These are phyloP conservation scores for Coenobita brevimanus DNA, from an alignment of 1,140 invertebrate genomes.

Conservation along the genomic window DNA sequence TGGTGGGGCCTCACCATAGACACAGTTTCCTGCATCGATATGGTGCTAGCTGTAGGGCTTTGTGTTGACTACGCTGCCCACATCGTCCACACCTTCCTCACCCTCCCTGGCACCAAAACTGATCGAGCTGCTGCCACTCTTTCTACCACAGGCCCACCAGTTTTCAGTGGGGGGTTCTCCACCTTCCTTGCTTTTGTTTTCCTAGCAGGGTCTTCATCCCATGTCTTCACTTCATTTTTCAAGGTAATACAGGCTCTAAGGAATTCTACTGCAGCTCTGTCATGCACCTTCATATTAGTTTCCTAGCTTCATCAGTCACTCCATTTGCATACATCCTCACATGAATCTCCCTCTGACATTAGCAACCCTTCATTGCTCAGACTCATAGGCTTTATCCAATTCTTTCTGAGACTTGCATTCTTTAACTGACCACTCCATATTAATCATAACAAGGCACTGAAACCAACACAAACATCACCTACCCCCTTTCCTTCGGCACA, in stretches of 20 bases:
- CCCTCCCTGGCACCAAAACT: conserved; percentile 76
- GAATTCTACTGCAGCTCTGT: too few relatives aligned
- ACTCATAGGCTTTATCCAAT: too few relatives aligned
- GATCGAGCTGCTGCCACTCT: conserved; percentile 82
- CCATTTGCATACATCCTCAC: too few relatives aligned
- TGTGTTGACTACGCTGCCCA: conserved; percentile 93
- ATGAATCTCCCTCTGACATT: too few relatives aligned
- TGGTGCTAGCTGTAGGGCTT: conserved; percentile 88
- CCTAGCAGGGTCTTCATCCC: conserved; percentile 82
- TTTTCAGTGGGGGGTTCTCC: conserved; percentile 86
- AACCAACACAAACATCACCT: too few relatives aligned
- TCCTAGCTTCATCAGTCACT: too few relatives aligned
- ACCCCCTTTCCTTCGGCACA: too few relatives aligned
- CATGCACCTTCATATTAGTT: background rate
- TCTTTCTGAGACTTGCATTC: too few relatives aligned
- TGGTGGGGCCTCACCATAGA: conserved; percentile 90
- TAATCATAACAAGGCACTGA: too few relatives aligned
- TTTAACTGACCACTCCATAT: too few relatives aligned
- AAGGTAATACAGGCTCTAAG: too few relatives aligned
- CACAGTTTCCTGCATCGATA: conserved; percentile 86
- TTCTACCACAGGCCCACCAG: conserved; percentile 85
- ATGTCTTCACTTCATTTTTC: conserved; percentile 87
- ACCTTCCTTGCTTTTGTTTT: conserved; percentile 85
- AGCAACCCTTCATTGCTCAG: too few relatives aligned
- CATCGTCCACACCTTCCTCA: conserved; percentile 84